phyloP scores from a whole-genome alignment of 1,140 invertebrate genomes.

The Drosophila neocordata region DNA sequence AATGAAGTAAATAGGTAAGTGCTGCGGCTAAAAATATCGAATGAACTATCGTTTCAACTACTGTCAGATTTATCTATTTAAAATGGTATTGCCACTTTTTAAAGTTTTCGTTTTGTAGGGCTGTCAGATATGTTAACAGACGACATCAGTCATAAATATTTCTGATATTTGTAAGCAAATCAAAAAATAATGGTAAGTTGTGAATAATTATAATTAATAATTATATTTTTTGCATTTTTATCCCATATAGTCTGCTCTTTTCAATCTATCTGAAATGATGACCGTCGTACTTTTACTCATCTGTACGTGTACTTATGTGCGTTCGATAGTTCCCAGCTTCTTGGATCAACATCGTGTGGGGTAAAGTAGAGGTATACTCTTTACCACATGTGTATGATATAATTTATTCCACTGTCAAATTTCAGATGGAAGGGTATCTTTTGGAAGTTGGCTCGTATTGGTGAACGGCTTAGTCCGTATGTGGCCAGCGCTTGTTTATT shows the following conservation, averaged over 20 bases:
- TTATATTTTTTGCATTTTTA: not conserved
- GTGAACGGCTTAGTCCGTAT: slow-evolving; percentile 18
- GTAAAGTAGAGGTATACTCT: not conserved
- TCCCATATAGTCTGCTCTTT: slow-evolving; percentile 1
- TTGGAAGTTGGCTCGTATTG: slow-evolving; percentile 26
- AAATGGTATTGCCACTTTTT: too few species aligned
- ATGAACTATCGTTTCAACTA: not conserved
- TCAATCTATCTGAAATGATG: slow-evolving; percentile 9
- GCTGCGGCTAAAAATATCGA: not conserved
- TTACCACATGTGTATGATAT: not conserved
- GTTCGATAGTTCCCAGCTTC: slow-evolving; percentile 13
- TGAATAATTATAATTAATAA: not conserved
- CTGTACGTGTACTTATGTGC: slow-evolving; percentile 24
- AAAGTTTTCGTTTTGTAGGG: not conserved
- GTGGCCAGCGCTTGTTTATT: slow-evolving; percentile 20
- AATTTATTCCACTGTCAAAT: not conserved
- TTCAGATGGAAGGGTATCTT: slow-evolving; percentile 21
- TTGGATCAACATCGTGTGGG: slow-evolving; percentile 16
- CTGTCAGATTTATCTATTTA: not conserved
- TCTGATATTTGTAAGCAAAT: not conserved
- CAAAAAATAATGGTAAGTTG: slow-evolving; percentile 8
- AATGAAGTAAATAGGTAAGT: not conserved
- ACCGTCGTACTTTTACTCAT: slow-evolving; percentile 11
- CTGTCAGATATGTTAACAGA: not conserved
- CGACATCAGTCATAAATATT: not conserved